These are phyloP conservation scores for Eutrigla gurnardus DNA, from an alignment of 2,797 vertebrate species.

Conservation along the genomic window DNA sequence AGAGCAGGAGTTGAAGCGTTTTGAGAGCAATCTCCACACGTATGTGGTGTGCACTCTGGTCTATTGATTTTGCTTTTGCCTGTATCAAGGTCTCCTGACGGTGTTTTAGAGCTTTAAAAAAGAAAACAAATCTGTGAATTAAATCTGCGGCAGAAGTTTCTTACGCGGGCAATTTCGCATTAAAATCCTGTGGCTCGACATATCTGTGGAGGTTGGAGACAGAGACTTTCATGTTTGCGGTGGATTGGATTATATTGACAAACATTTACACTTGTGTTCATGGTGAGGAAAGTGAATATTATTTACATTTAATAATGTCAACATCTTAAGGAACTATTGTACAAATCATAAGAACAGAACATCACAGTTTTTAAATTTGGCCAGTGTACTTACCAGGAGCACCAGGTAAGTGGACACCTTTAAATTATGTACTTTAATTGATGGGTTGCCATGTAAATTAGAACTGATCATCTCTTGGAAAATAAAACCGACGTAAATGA, in stretches of 20 bases:
- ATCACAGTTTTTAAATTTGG: neutral
- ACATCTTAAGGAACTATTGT: neutral
- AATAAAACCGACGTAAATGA: slow-evolving; percentile 52
- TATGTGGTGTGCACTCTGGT: neutral
- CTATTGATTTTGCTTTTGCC: slow-evolving; percentile 12
- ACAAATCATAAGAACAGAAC: slow-evolving; percentile 15
- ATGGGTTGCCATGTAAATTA: slow-evolving; percentile 33
- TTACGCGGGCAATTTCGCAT: slow-evolving; percentile 18
- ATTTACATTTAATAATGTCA: slow-evolving; percentile 37
- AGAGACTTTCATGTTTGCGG: slow-evolving; percentile 24
- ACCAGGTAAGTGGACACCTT: slow-evolving; percentile 7
- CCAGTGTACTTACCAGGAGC: neutral
- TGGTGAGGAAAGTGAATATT: slow-evolving; percentile 22
- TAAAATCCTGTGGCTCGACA: slow-evolving; percentile 33
- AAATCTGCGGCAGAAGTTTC: neutral
- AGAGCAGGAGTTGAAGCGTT: neutral
- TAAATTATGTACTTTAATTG: slow-evolving; percentile 40
- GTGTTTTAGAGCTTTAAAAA: slow-evolving; percentile 5
- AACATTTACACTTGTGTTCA: slow-evolving; percentile 37
- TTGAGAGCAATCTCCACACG: neutral
- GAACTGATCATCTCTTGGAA: slow-evolving; percentile 32
- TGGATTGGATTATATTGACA: slow-evolving; percentile 45
- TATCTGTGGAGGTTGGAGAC: slow-evolving; percentile 22
- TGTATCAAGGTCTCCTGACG: slow-evolving; percentile 2
- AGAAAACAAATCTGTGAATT: slow-evolving; percentile 1